A percentile compares a stretch with the other conserved stretches of the same genome.
These are phyloP conservation scores for Clusia tigrina DNA, from an alignment of 2,888 invertebrate genomes.

Conservation along the genomic window DNA sequence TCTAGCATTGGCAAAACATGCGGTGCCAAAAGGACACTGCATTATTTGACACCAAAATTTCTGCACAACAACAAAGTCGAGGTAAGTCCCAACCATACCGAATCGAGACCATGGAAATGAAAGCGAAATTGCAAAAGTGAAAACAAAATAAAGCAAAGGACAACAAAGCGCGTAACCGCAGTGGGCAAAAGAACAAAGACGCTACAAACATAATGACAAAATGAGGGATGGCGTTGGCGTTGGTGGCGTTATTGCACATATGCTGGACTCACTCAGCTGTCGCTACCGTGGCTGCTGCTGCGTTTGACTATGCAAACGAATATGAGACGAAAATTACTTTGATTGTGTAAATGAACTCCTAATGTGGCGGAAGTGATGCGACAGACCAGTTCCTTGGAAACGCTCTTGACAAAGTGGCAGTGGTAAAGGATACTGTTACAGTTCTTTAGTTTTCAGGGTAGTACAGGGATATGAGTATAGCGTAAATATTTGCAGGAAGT, in stretches of 20 bases:
- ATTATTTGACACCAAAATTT: conserved; percentile 12
- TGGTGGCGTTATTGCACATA: too few relatives aligned
- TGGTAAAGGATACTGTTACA: background rate
- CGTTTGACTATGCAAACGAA: too few relatives aligned
- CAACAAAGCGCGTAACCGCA: background rate
- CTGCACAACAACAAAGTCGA: background rate
- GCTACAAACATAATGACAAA: background rate
- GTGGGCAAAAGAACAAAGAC: background rate
- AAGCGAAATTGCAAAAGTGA: background rate
- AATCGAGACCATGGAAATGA: background rate
- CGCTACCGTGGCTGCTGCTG: too few relatives aligned
- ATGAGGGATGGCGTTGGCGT: background rate
- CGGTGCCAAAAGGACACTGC: background rate
- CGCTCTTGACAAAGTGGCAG: background rate
- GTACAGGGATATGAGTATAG: too few relatives aligned
- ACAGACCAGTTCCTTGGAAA: too few relatives aligned
- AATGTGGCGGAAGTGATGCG: background rate
- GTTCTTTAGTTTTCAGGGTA: too few relatives aligned
- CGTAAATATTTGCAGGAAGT: too few relatives aligned
- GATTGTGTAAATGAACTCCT: background rate
- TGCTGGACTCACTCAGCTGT: too few relatives aligned
- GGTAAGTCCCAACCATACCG: background rate
- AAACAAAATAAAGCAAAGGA: background rate
- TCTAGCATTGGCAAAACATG: too few relatives aligned
- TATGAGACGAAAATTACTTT: conserved; percentile 7